Percentiles rank a stretch among this genome's conserved stretches.
Conservation (phyloP, 1,140 invertebrate genomes). For the Campoletis sonorensis region DNA sequence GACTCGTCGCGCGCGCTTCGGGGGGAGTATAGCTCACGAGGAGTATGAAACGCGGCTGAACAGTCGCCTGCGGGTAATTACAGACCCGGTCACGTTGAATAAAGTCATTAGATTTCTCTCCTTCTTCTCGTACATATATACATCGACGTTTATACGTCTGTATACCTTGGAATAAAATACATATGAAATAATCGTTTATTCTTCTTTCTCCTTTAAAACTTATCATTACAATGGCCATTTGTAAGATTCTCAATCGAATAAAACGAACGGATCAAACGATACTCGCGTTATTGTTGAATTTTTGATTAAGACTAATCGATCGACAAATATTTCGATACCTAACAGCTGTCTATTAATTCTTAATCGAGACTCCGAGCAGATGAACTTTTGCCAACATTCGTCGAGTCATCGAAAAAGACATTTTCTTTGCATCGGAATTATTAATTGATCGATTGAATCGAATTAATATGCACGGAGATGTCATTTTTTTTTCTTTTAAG, state of each 20-base stretch:
- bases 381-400: neutral
- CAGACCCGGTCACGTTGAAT: constrained; percentile 73
- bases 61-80: constrained; percentile 72
- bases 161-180: neutral
- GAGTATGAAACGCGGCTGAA: neutral
- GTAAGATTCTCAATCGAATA: too few relatives aligned
- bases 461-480: neutral
- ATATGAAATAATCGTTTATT: too few relatives aligned
- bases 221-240: too few relatives aligned
- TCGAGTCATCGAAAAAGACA: neutral
- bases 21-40: neutral
- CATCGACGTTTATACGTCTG: neutral
- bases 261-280: too few relatives aligned
- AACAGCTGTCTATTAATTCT: neutral
- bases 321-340: too few relatives aligned
- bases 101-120: constrained; percentile 73
- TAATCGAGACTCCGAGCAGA: neutral
- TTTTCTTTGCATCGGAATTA: neutral
- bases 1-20: constrained; percentile 2
- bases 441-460: too few relatives aligned
- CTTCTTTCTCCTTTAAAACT: too few relatives aligned
- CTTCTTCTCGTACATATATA: neutral
- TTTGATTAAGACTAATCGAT: too few relatives aligned
- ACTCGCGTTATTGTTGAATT: too few relatives aligned
- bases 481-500: neutral